These are phyloP conservation scores for Synanceia verrucosa DNA, from an alignment of 2,797 vertebrate genomes.

Conservation along the genomic window DNA sequence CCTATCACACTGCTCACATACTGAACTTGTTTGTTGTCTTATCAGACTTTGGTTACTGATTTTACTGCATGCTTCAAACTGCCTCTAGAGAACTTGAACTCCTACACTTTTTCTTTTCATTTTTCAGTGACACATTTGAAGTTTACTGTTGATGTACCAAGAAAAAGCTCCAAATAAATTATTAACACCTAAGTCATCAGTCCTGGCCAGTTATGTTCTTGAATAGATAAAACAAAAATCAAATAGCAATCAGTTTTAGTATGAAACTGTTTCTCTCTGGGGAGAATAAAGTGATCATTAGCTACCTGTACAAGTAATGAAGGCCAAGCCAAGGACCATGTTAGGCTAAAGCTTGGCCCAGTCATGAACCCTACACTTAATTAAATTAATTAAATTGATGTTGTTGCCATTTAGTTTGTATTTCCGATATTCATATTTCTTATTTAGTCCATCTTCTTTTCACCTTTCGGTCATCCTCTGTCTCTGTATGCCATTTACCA, in stretches of 20 bases:
- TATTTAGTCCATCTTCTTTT: neutral
- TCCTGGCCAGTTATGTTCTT: neutral
- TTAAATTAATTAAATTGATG: no score
- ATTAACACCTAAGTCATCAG: neutral
- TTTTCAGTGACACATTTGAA: neutral
- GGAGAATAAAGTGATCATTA: neutral
- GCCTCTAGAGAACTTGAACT: neutral
- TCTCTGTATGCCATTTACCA: neutral
- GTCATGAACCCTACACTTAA: no score
- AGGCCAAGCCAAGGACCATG: neutral
- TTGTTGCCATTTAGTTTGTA: neutral
- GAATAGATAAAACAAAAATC: neutral
- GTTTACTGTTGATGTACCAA: neutral
- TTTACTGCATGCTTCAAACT: neutral
- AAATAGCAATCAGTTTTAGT: neutral
- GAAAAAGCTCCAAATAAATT: neutral
- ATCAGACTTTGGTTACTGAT: constrained; percentile 1
- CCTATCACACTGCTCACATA: neutral
- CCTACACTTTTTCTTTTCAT: neutral
- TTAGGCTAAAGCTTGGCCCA: no score
- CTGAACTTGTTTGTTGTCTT: neutral
- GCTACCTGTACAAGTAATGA: neutral
- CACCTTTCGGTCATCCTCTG: neutral
- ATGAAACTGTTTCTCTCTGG: neutral
- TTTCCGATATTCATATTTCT: neutral